Percentiles rank a stretch among this genome's conserved stretches.
These are phyloP conservation scores for Deladenus siricidicola DNA, from an alignment of 2,888 invertebrate species.

Conservation along the genomic window DNA sequence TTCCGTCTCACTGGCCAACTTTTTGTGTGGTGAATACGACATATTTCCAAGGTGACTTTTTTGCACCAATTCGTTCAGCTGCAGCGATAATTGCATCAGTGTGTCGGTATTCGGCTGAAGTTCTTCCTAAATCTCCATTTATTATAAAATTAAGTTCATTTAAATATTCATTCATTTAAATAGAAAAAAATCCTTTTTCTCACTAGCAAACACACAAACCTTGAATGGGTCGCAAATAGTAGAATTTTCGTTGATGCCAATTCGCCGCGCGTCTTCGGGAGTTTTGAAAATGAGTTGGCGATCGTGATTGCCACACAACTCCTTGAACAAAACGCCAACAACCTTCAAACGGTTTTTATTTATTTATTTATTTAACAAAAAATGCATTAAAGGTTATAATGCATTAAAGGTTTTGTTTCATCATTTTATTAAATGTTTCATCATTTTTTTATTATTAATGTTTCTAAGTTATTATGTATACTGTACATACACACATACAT, in stretches of 20 bases:
- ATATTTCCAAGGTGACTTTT: background rate
- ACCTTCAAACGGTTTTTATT: no score
- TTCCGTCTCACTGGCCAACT: background rate
- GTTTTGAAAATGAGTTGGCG: slow-evolving; percentile 42
- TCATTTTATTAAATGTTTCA: no score
- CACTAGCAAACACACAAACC: no score
- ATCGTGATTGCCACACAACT: slow-evolving; percentile 45
- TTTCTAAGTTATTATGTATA: no score
- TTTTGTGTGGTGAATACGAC: background rate
- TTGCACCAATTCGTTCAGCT: slow-evolving; percentile 29
- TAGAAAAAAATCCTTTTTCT: no score
- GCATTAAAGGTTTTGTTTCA: no score
- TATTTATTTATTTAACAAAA: background rate
- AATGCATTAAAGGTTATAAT: background rate
- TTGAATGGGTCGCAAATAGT: slow-evolving; percentile 51
- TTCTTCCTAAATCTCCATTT: slow-evolving; percentile 37
- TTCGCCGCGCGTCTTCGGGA: slow-evolving; percentile 40
- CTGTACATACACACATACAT: no score
- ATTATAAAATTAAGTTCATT: no score
- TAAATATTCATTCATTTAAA: no score
- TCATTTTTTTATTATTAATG: no score
- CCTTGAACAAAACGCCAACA: slow-evolving; percentile 42
- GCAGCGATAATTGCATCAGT: slow-evolving; percentile 33
- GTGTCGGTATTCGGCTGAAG: slow-evolving; percentile 42
- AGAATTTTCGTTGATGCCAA: slow-evolving; percentile 43